Base-by-base conservation (phyloP, 2,113 vertebrate species). In the Calyptomena viridis region DNA sequence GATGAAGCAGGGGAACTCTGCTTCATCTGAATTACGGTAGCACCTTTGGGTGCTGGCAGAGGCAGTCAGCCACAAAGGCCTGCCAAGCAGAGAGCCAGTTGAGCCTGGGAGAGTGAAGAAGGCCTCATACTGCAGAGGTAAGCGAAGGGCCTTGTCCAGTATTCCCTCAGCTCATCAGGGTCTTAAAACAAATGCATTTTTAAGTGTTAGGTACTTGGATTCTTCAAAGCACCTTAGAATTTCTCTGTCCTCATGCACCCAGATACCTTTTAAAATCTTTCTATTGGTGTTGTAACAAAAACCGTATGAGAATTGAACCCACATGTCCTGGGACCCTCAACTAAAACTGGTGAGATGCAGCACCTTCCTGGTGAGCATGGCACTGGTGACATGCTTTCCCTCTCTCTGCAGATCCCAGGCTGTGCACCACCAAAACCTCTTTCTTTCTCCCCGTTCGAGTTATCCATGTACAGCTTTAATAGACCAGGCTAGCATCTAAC, bases 381-480 rank as follows among this genome's bases (percentile, higher is more conserved):
- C 37, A 23, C 23, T 16, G 39, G 23, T 44, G 33, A 55, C 5
- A 5, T 2, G 8, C 21, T 52, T 50, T 39, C 16, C 27, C 3
- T 10, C 53, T 50, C 24, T n/a, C 60, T 59, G 59, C 47, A 49
- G 40, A 30, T 27, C 12, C 18, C 19, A 24, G n/a, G 18, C 27
- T 50, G 52, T 22, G 14, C 3, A 24, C 8, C 27, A 53, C 8
- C 23, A 25, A 39, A 40, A 24, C 5, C 22, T 25, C 2, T 7
- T 89, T 63, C 30, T 49, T 89, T 55, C 30, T 63, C 37, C 40
- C 77, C 40, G 18, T 40, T 14, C 12, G 1, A 47, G 2, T 59
- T 46, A 18, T 10, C 52, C 22, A 21, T 0, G 0, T 15, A 3
- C 8, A 67, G 14, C 39, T 74, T 49, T 59, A 69, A 44, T 2